Percentiles rank a stretch among this genome's conserved stretches.
Conservation (phyloP, 2,888 invertebrate species). For the Melinaea menophilus region DNA sequence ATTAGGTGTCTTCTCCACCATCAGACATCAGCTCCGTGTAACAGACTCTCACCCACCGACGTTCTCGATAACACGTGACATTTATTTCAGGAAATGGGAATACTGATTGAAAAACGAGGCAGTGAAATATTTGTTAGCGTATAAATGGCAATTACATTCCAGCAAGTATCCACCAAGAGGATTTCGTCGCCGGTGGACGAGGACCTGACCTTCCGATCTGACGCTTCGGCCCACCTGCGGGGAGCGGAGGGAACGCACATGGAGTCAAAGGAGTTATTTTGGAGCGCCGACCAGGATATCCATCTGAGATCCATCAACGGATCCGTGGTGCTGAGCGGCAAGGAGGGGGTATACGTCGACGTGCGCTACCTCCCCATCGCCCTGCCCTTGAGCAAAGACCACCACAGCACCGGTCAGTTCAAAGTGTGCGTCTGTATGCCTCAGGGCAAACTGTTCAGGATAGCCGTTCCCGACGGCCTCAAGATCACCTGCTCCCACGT, state of each 20-base stretch:
- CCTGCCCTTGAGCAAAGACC: conserved; percentile 55
- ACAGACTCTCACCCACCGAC: too few species aligned
- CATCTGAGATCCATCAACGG: conserved; percentile 86
- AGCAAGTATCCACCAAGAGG: conserved; percentile 83
- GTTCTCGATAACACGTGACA: too few species aligned
- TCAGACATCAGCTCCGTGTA: too few species aligned
- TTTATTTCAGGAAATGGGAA: neutral
- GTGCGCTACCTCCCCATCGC: conserved; percentile 84
- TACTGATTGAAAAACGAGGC: neutral
- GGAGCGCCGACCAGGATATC: conserved; percentile 89
- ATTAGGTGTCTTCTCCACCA: too few species aligned
- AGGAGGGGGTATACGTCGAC: conserved; percentile 84
- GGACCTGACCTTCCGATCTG: conserved; percentile 82
- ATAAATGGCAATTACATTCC: conserved; percentile 25
- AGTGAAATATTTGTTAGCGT: conserved; percentile 2
- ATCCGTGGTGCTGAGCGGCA: conserved; percentile 82
- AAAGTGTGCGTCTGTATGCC: conserved; percentile 96
- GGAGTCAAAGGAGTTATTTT: conserved; percentile 83
- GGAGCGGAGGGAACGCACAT: conserved; percentile 89
- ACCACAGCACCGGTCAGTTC: conserved; percentile 78
- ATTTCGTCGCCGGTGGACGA: conserved; percentile 85
- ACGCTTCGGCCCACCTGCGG: conserved; percentile 81
- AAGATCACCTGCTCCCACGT: conserved; percentile 80
- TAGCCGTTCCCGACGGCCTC: conserved; percentile 82
- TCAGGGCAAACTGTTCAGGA: conserved; percentile 87